A percentile compares a stretch with the other conserved stretches of the same genome.
phyloP scores from a whole-genome alignment of 1,140 invertebrate genomes.

The Cylas formicarius region DNA sequence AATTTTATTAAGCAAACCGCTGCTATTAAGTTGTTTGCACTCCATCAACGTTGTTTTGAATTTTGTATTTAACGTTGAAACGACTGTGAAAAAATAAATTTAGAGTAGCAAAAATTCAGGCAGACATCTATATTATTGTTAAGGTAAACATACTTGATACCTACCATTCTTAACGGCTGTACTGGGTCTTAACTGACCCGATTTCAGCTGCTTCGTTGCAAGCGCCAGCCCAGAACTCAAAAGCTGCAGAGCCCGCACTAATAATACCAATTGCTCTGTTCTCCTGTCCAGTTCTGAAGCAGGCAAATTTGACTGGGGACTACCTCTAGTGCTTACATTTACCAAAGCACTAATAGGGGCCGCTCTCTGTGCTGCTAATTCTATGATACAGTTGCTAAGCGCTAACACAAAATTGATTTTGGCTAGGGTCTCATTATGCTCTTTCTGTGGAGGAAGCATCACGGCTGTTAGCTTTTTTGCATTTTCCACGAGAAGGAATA shows the following conservation, averaged over 20 bases:
- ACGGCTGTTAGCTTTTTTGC: background rate
- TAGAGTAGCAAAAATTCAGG: background rate
- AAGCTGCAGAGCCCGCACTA: slow-evolving; percentile 83
- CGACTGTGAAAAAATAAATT: slow-evolving; percentile 57
- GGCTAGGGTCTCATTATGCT: slow-evolving; percentile 89
- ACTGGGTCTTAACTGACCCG: slow-evolving; percentile 79
- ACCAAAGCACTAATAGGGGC: slow-evolving; percentile 60
- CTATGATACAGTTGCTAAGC: slow-evolving; percentile 82
- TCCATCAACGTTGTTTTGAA: slow-evolving; percentile 81
- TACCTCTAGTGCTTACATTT: slow-evolving; percentile 31
- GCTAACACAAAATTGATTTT: slow-evolving; percentile 91
- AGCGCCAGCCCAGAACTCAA: slow-evolving; percentile 85
- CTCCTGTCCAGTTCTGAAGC: slow-evolving; percentile 45
- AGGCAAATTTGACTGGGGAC: slow-evolving; percentile 39
- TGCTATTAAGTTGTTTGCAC: slow-evolving; percentile 80
- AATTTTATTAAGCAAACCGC: slow-evolving; percentile 62
- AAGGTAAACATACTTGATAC: slow-evolving; percentile 1
- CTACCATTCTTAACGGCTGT: slow-evolving; percentile 81
- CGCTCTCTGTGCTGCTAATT: slow-evolving; percentile 69
- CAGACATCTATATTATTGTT: slow-evolving; percentile 8
- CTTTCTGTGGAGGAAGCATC: slow-evolving; percentile 52
- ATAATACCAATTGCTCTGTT: slow-evolving; percentile 85
- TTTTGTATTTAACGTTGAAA: slow-evolving; percentile 79
- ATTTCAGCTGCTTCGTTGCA: slow-evolving; percentile 80
- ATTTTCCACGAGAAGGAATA: background rate